These are phyloP conservation scores for Cetoscarus ocellatus DNA, from an alignment of 2,797 vertebrate genomes.

Conservation along the genomic window DNA sequence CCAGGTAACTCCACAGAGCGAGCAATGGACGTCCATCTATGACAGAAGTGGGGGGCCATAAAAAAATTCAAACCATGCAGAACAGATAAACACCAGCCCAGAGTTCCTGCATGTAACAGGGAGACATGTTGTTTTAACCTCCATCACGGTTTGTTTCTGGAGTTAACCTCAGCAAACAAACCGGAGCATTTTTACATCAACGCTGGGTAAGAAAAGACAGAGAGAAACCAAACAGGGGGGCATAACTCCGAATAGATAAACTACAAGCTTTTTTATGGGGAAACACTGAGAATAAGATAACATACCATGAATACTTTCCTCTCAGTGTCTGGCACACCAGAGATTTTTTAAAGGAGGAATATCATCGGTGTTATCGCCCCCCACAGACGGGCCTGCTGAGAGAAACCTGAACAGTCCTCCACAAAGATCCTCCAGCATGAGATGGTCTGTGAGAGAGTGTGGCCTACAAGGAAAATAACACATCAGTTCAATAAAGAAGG, in stretches of 20 bases:
- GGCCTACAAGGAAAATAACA: too few species aligned
- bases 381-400: not conserved
- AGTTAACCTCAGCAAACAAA: not conserved
- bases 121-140: not conserved
- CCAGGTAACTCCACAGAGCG: not conserved
- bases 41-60: not conserved
- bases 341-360: not conserved
- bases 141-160: not conserved
- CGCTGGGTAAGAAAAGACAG: not conserved
- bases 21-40: not conserved
- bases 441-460: not conserved
- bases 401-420: not conserved
- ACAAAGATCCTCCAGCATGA: not conserved
- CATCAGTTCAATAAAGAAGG: too few species aligned
- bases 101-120: too few species aligned
- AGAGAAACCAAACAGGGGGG: not conserved
- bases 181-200: not conserved
- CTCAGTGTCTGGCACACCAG: not conserved
- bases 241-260: not conserved
- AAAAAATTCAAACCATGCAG: too few species aligned
- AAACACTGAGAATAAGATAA: not conserved
- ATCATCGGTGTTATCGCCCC: not conserved
- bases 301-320: conserved; percentile 1
- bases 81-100: too few species aligned
- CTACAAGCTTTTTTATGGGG: not conserved